Evolutionary conservation across 2,888 invertebrate species (phyloP), one percentile per base, ranked within the genome.

Genomic region (Apotomis turbidana): DNA sequence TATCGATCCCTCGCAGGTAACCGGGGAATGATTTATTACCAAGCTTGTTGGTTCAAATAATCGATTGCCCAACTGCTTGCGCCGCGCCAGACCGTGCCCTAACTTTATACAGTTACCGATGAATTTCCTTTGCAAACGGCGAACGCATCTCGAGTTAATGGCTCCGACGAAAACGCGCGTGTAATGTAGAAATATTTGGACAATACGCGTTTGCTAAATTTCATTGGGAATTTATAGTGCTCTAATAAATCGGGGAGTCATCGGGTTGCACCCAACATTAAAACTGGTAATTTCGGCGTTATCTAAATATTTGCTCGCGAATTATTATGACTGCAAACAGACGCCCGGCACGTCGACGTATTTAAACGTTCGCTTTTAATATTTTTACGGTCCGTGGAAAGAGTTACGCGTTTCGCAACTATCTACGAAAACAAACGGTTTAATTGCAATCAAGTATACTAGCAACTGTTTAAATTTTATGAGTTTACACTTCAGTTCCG

Each of bases 41-140:
- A 77, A 80, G 85, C 89, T 88, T 91, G 91, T 92, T 93, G 93
- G 93, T 88, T 88, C 90, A 87, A 90, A 91, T 91, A 92, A 93
- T 93, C 93, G 91, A 92, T 91, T 84, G 85, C 82, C 78, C 79
- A 82, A 83, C 83, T 74, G 84, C 83, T 79, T 77, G 68, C 38
- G 61, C 63, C 78, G 76, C 75, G 73, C 83, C 76, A 84, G 85
- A 85, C 75, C 75, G 68, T 66, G 67, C 73, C 80, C 76, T 87
- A 84, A 77, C 67, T 71, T 72, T 58, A 74, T 68, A 15, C 44
- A 0, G 27, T 15, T 76, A 85, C 74, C 80, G 76, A 74, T 76
- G 76, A 76, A 79, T 85, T 86, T 82, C 74, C 80, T 75, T 70
- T 76, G 76, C 64, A 70, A 46, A 67, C 71, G 58, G 55, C 68